Evolutionary conservation across 2,113 vertebrate genomes (phyloP), one percentile per base, ranked within the genome.

Genomic region (Actenoides lindsayi): DNA sequence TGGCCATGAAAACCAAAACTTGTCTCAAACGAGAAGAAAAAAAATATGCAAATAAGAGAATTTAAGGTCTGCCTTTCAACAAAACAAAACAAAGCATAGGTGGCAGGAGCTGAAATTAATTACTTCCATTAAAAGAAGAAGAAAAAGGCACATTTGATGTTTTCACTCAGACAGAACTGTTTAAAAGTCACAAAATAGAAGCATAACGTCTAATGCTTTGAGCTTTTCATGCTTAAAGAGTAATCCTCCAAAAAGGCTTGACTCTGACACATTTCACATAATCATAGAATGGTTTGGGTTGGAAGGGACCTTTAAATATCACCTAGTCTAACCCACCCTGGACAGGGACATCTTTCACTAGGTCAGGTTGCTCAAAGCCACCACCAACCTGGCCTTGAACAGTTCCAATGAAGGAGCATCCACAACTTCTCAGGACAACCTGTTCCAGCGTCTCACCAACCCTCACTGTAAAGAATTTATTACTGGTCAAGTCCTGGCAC

Each of bases 1-100:
- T 83, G 53, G 18, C 80, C 80, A 83, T 33, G 33, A 95, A 91
- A 91, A 87, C 44, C 56, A 81, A 87, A 95, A 93, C 50, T 12
- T 57, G 21, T 30, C 37, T 89, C 85, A 78, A 67, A 15, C 2
- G 4, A 91, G 30, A 89, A 44, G 56, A 35, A 44, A 62, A 74
- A 53, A 50, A 50, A 27, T 5, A n/a, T 59, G 17, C 25, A 51
- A 63, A 25, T 37, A 37, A 73, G 18, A 53, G 21, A 77, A 68
- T 54, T 74, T 60, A 73, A 31, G 46, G 79, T 33, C 30, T 65
- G 41, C 31, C 41, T 74, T 86, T 80, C 35, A 86, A 86, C 23
- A 88, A 90, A 81, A 9, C 39, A 35, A 51, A 84, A 65, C 23
- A 84, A 33, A 60, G 63, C 82, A 11, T 27, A 90, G 31, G 50